These are phyloP conservation scores for Phoenoteleia sp. DNA, from an alignment of 2,888 invertebrate species.

Conservation along the genomic window DNA sequence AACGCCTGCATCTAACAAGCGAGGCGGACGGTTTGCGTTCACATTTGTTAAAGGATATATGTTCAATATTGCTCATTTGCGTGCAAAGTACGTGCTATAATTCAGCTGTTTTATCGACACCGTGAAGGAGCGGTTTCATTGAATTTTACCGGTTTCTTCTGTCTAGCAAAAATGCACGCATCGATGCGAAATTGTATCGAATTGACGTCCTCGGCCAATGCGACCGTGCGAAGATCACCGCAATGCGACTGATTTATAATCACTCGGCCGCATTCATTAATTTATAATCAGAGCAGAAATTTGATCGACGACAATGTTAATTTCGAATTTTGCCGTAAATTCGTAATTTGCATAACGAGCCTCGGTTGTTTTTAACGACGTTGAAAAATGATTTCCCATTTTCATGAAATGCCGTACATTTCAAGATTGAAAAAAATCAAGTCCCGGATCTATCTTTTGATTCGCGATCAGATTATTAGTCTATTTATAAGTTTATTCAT, in stretches of 20 bases:
- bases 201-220: conserved; percentile 37
- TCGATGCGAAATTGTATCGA: conserved; percentile 70
- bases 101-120: conserved; percentile 73
- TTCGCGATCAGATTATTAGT: conserved; percentile 38
- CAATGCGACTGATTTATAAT: conserved; percentile 60
- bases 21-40: conserved; percentile 60
- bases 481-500: too few species aligned
- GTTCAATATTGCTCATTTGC: conserved; percentile 74
- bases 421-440: conserved; percentile 2
- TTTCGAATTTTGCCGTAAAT: conserved; percentile 40
- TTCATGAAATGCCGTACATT: conserved; percentile 45
- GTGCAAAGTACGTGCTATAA: conserved; percentile 74
- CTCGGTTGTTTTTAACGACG: not conserved
- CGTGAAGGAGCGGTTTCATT: conserved; percentile 71
- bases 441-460: conserved; percentile 24
- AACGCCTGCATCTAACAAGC: conserved; percentile 72
- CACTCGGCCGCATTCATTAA: conserved; percentile 54
- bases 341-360: conserved; percentile 49
- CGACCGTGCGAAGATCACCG: conserved; percentile 54
- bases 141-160: conserved; percentile 75
- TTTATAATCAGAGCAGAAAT: conserved; percentile 62
- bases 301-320: conserved; percentile 64
- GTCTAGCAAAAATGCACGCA: conserved; percentile 61
- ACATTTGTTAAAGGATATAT: conserved; percentile 70
- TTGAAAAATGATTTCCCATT: conserved; percentile 44